Conservation (phyloP, 1,140 invertebrate species). For the Caenorhabditis inopinata region DNA sequence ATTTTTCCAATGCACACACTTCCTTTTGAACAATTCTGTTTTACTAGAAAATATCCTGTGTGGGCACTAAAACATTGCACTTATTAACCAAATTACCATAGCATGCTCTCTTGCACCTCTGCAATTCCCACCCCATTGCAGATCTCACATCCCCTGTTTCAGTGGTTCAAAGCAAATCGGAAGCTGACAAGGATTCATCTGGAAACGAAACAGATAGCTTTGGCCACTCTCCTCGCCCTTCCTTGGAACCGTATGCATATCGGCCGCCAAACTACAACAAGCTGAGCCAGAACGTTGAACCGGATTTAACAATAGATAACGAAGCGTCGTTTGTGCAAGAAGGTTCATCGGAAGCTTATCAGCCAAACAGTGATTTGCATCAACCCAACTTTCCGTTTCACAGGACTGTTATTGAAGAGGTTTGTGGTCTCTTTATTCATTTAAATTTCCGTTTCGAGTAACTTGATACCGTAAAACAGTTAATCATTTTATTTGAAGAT, state of each 20-base stretch:
- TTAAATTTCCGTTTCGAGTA: too few relatives aligned
- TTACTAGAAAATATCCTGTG: too few relatives aligned
- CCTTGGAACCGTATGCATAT: background rate
- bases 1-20: background rate
- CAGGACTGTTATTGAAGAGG: slow-evolving; percentile 21
- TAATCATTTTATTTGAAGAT: too few relatives aligned
- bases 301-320: background rate
- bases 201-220: slow-evolving; percentile 6
- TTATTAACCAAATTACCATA: background rate
- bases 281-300: background rate
- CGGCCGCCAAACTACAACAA: background rate
- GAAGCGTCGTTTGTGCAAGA: background rate
- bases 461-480: too few relatives aligned
- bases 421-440: background rate
- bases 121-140: slow-evolving; percentile 14
- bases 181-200: background rate
- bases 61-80: too few relatives aligned
- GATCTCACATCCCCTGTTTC: slow-evolving; percentile 31
- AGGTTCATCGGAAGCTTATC: background rate
- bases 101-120: background rate
- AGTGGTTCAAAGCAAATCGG: slow-evolving; percentile 18
- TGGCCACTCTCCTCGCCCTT: background rate
- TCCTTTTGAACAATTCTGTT: too few relatives aligned
- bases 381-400: slow-evolving; percentile 1
- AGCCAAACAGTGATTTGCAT: slow-evolving; percentile 12